Base-by-base conservation (phyloP, 2,888 invertebrate species). In the Cistogaster globosa region DNA sequence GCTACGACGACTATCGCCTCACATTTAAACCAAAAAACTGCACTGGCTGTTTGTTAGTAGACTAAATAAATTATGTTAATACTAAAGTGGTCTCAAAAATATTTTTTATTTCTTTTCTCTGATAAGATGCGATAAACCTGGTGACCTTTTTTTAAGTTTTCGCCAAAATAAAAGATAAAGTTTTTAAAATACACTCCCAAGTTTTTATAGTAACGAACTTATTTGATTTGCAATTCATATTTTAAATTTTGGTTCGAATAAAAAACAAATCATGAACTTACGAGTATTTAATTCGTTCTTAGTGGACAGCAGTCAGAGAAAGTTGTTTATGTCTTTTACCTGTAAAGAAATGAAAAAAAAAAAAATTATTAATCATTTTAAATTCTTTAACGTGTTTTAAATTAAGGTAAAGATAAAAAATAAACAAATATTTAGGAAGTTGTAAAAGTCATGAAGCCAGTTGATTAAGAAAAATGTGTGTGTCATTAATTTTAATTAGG, bases 61-160 rank as follows among this genome's bases (percentile, higher is more conserved):
- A 16, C 12, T 11, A 12, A 81, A 0, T 14, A 55, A 67, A 48
- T 72, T 72, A 68, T 84, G 60, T 57, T 84, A 80, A 79, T 84
- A 77, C 48, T 6, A 0, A 48, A 7, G n/a, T 3, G 45, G n/a
- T 48, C 16, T 48, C 1, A 48, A 48, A 48, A 48, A n/a, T 3
- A 69, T 71, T 0, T 20, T 16, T 62, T 36, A 51, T 36, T 45
- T 60, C 18, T 60, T 42, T 12, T 53, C 12, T 11, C 7, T 32
- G 20, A 18, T 32, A 20, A 26, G 53, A 6, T 36, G 14, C 14
- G 32, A 78, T 72, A 85, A 82, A 78, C 81, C 74, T 12, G 75
- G 11, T 81, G 51, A 69, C 78, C 81, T 63, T 74, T 4, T 42
- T 42, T 12, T 14, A 12, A 42, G 7, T 11, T 14, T 14, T 42